Base-by-base conservation (phyloP, 2,888 invertebrate genomes). In the Melinaea menophilus region DNA sequence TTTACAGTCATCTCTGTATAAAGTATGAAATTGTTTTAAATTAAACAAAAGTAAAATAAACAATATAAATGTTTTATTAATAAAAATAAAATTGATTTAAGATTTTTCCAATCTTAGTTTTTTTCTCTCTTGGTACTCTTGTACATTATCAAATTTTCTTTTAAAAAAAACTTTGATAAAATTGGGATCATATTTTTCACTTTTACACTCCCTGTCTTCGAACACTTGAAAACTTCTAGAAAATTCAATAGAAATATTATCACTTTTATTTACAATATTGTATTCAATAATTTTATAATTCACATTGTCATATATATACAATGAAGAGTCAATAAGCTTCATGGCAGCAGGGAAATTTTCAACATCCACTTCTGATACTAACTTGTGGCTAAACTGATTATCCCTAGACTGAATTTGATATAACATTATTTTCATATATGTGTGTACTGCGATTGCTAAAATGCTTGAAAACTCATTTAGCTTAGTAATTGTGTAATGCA, bases 131-230 rank as follows among this genome's bases (percentile, higher is more conserved):
- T 94, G 92, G 84, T 96, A 96, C 73, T 95, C 95, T 78, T 94
- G 94, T 7, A 95, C 93, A 91, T 95, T 95, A 80, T 96, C 95
- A 88, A 92, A 95, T 75, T 94, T 95, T 73, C 95, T 93, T 82
- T 96, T 96, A 74, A 95, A 96, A 73, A 95, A 91, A 61, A 93
- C 79, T 62, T 92, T 92, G 55, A 94, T 86, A 5, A 75, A 71
- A 55, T 86, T 82, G 68, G 81, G 73, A 72, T 73, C 78, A 64
- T 74, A 72, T 61, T 67, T 71, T 37, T 54, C 46, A 64, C 68
- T 65, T 64, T 63, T 60, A 45, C 68, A 60, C 46, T 63, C 34
- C 68, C 72, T 65, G 64, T 73, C 75, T 64, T 74, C 71, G 77
- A 86, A 86, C 72, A 86, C 77, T 67, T 75, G 72, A 59, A 84